Base-by-base conservation (phyloP, 2,113 vertebrate species). In the Pygathrix nemaeus region DNA sequence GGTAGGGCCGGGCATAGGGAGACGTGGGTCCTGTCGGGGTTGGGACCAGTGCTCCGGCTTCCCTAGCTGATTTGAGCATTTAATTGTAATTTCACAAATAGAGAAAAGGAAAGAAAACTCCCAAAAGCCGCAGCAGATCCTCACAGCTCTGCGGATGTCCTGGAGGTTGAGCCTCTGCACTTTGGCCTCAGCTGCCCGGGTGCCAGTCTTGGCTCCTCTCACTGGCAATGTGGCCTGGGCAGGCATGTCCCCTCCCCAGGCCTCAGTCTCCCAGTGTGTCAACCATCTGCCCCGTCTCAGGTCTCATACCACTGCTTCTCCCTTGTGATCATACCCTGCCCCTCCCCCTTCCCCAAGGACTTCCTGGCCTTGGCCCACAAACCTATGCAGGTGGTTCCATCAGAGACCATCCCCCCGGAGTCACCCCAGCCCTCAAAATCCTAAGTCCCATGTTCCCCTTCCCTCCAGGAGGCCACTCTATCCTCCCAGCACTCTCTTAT, bases 81-180 rank as follows among this genome's bases (percentile, higher is more conserved):
- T 21, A 13, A 3, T 59, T 66, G 21, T 66, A n/a, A 57, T 40
- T 55, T 20, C 38, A 38, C 23, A 61, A 85, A 30, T 1, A 14
- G 27, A 81, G 80, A 25, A 6, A 8, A 61, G 16, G 30, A 23
- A 43, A 40, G 66, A 70, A 27, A 84, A 23, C 1, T 10, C 13
- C 3, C 9, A n/a, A 9, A 35, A 13, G 55, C 3, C 10, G 5
- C 0, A 0, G 61, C n/a, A 3, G 8, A 4, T 32, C 38, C 25
- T 21, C 32, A n/a, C 16, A 3, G 48, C 12, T 18, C 17, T 1
- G 18, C 12, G 1, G 55, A 40, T 6, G 0, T 14, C 52, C 17
- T 0, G 0, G 57, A 30, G 35, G 45, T 32, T 2, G 2, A 2
- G 50, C 30, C 27, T 21, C 50, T 20, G 0, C 4, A 52, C 38